phyloP scores from a whole-genome alignment of 2,888 invertebrate species.

The Apotomis turbidana region DNA sequence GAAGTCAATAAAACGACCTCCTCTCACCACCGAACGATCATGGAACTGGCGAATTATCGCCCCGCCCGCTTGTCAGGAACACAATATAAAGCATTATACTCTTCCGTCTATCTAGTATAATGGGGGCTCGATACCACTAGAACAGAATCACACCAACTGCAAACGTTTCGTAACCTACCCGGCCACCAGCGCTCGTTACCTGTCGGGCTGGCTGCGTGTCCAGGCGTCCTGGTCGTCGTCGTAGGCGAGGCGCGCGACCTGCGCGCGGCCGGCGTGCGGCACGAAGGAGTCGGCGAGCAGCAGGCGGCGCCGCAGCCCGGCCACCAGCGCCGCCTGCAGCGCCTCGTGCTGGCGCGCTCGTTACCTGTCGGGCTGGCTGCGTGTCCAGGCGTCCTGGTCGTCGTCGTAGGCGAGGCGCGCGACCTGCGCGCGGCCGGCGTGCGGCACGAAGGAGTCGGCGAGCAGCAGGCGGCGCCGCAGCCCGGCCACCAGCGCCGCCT shows the following conservation, averaged over 20 bases:
- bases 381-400: slow-evolving; percentile 68
- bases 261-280: slow-evolving; percentile 69
- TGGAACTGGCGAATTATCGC: no score
- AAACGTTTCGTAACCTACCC: not conserved
- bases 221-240: slow-evolving; percentile 64
- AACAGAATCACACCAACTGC: no score
- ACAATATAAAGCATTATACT: no score
- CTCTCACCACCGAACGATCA: no score
- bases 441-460: slow-evolving; percentile 94
- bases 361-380: slow-evolving; percentile 50
- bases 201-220: slow-evolving; percentile 54
- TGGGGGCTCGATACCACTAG: no score
- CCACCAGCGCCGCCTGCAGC: no score
- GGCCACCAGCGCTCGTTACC: not conserved
- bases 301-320: no score
- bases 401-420: slow-evolving; percentile 64
- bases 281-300: no score
- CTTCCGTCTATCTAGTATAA: no score
- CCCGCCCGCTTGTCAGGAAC: no score
- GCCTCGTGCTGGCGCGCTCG: no score
- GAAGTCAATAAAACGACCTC: no score
- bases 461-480: slow-evolving; percentile 88
- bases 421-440: slow-evolving; percentile 60
- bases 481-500: slow-evolving; percentile 91
- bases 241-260: slow-evolving; percentile 59